phyloP scores from a whole-genome alignment of 2,113 vertebrate genomes.

The Tamias sibiricus region DNA sequence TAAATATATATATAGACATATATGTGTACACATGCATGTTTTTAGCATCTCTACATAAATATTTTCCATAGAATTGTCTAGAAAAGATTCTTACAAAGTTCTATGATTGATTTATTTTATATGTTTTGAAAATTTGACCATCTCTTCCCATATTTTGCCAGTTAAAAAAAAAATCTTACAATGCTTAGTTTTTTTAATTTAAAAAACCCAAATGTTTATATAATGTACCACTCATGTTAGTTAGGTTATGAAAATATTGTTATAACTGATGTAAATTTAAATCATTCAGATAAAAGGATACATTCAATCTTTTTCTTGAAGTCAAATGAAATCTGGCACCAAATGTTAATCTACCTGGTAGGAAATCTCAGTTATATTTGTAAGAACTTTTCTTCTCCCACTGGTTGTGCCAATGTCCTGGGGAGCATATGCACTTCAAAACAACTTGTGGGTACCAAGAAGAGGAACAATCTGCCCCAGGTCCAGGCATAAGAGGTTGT shows the following conservation, averaged over 20 bases:
- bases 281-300: neutral
- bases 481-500: neutral
- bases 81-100: neutral
- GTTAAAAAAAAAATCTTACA: neutral
- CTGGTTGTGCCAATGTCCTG: neutral
- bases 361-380: neutral
- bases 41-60: neutral
- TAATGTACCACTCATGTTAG: neutral
- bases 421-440: neutral
- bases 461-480: neutral
- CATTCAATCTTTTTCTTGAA: conserved; percentile 10
- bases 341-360: neutral
- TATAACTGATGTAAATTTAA: neutral
- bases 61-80: neutral
- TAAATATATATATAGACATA: neutral
- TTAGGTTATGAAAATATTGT: neutral
- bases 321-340: conserved; percentile 3
- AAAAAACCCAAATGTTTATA: neutral
- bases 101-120: neutral
- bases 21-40: too few species aligned
- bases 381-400: neutral
- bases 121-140: neutral
- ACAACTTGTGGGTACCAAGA: neutral
- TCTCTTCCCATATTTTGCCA: neutral
- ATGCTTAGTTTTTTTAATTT: neutral